phyloP scores from a whole-genome alignment of 64 coral and sea anemone genomes.

The Platygyra sinensis region DNA sequence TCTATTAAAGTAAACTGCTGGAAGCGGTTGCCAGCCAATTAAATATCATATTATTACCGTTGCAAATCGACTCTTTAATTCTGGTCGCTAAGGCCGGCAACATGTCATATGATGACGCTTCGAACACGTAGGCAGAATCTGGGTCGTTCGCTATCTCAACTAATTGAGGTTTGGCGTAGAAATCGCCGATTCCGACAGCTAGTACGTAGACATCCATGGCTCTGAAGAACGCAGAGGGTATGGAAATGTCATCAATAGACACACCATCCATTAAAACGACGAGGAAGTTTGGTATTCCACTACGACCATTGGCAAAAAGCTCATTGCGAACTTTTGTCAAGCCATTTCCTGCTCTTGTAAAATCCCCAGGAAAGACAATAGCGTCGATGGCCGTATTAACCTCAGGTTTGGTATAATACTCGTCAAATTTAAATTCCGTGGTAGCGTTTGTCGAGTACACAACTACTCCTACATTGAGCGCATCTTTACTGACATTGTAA shows the following conservation, averaged over 20 bases:
- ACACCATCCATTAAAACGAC: slow-evolving; percentile 63
- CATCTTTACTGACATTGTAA: slow-evolving; percentile 56
- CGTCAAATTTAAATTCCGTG: slow-evolving; percentile 37
- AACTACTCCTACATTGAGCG: slow-evolving; percentile 55
- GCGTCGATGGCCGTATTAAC: slow-evolving; percentile 45
- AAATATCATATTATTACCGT: background rate
- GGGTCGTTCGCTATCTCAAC: slow-evolving; percentile 48
- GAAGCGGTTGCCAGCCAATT: no score
- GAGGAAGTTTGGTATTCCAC: slow-evolving; percentile 59
- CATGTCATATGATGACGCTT: slow-evolving; percentile 6
- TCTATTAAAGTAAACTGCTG: no score
- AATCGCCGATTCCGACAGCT: slow-evolving; percentile 50
- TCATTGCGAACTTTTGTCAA: background rate
- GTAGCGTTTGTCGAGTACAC: slow-evolving; percentile 52
- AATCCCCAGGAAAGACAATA: slow-evolving; percentile 52
- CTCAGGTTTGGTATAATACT: slow-evolving; percentile 34
- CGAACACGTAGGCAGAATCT: slow-evolving; percentile 62
- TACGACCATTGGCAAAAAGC: slow-evolving; percentile 52
- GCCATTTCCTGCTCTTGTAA: slow-evolving; percentile 59
- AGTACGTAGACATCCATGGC: slow-evolving; percentile 34
- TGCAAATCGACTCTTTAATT: slow-evolving; percentile 59
- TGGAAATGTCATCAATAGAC: slow-evolving; percentile 6
- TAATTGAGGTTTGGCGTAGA: background rate
- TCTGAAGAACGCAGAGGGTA: slow-evolving; percentile 34
- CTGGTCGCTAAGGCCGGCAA: slow-evolving; percentile 19